A percentile compares a stretch with the other conserved stretches of the same genome.
phyloP scores from a whole-genome alignment of 2,113 vertebrate species.

The Brachypodius melanocephalos region DNA sequence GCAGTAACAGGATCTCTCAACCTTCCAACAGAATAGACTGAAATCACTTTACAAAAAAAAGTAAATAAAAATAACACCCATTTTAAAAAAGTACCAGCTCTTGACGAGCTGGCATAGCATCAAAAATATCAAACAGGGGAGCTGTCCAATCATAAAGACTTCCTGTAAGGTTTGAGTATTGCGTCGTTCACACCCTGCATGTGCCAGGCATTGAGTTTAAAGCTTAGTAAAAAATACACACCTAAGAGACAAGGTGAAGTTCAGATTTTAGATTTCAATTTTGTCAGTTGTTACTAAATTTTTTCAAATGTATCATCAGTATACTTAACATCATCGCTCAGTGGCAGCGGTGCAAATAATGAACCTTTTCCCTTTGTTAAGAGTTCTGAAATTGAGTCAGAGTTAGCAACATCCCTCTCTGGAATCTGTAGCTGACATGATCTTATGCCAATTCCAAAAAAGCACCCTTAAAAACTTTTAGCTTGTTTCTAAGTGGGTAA shows the following conservation, averaged over 20 bases:
- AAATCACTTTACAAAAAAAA: constrained; percentile 73
- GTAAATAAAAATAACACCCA: constrained; percentile 75
- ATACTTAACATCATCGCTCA: not conserved
- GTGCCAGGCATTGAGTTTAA: constrained; percentile 57
- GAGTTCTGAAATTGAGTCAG: constrained; percentile 64
- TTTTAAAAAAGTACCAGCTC: constrained; percentile 73
- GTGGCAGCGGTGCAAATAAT: constrained; percentile 4
- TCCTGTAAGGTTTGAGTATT: constrained; percentile 43
- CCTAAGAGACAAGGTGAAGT: constrained; percentile 41
- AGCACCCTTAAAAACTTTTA: constrained; percentile 65
- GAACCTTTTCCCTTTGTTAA: constrained; percentile 70
- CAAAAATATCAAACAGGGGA: constrained; percentile 51
- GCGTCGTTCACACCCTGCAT: constrained; percentile 47
- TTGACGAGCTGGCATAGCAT: constrained; percentile 36
- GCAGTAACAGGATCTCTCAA: constrained; percentile 69
- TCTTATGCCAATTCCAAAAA: constrained; percentile 55
- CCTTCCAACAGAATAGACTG: constrained; percentile 69
- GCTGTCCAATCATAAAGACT: constrained; percentile 47
- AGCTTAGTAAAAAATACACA: constrained; percentile 63
- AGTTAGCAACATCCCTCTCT: constrained; percentile 63
- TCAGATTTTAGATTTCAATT: constrained; percentile 14
- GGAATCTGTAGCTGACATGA: constrained; percentile 27
- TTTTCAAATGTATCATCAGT: constrained; percentile 20
- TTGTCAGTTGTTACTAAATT: constrained; percentile 50
- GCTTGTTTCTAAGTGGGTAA: constrained; percentile 76